Percentiles rank a stretch among this genome's conserved stretches.
Conservation (phyloP, 2,888 invertebrate genomes). For the Hirtodrosophila confusa region DNA sequence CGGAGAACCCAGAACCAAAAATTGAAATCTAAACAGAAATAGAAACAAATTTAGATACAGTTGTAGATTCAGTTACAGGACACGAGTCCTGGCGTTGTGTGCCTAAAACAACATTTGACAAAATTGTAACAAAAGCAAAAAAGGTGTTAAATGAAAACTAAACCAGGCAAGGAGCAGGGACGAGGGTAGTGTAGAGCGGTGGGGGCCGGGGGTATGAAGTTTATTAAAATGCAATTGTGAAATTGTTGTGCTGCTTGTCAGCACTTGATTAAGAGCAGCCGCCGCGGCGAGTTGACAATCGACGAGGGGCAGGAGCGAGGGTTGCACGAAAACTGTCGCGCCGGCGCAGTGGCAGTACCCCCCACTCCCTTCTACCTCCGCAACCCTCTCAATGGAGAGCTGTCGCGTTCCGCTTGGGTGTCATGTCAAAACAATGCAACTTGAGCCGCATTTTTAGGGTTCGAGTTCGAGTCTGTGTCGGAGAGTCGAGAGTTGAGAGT, state of each 20-base stretch:
- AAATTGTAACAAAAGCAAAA: slow-evolving; percentile 56
- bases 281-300: slow-evolving; percentile 33
- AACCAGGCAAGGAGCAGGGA: slow-evolving; percentile 30
- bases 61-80: slow-evolving; percentile 32
- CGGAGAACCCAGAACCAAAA: slow-evolving; percentile 1
- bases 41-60: slow-evolving; percentile 43
- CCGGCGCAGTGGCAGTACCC: slow-evolving; percentile 44
- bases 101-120: slow-evolving; percentile 69
- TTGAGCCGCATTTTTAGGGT: slow-evolving; percentile 56
- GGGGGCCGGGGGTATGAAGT: slow-evolving; percentile 34
- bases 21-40: slow-evolving; percentile 21
- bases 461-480: slow-evolving; percentile 1
- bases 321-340: slow-evolving; percentile 46
- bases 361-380: not conserved
- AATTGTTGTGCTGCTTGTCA: slow-evolving; percentile 73
- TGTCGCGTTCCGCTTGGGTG: slow-evolving; percentile 65
- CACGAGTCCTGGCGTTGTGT: slow-evolving; percentile 38
- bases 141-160: slow-evolving; percentile 74
- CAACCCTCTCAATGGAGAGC: not conserved
- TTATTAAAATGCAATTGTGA: slow-evolving; percentile 76
- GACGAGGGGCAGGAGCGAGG: slow-evolving; percentile 17
- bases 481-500: too few relatives aligned
- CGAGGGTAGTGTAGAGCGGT: not conserved
- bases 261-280: slow-evolving; percentile 78
- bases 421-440: slow-evolving; percentile 78